Evolutionary conservation across 2,888 invertebrate genomes (phyloP).

Genomic region (Teleogryllus oceanicus): DNA sequence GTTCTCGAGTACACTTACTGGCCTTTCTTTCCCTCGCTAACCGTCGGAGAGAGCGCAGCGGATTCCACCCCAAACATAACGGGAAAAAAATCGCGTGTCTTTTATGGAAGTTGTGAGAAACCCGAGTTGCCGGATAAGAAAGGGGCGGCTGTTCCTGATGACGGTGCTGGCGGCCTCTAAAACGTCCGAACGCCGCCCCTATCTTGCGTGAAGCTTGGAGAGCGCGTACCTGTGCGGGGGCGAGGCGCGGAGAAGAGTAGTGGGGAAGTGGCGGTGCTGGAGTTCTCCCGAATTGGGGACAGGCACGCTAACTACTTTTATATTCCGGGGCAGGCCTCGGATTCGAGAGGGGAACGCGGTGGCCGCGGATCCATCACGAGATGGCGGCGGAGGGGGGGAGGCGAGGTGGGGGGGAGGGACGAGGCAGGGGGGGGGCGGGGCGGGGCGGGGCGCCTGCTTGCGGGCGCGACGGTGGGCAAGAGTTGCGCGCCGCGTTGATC

Average conservation of each 20-base stretch:
- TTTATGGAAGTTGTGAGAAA: conserved; percentile 18
- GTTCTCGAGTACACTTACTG: too few relatives aligned
- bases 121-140: conserved; percentile 7
- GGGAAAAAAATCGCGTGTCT: conserved; percentile 8
- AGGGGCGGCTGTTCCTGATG: neutral
- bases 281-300: conserved; percentile 1
- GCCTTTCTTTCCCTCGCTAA: too few relatives aligned
- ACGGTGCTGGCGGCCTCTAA: neutral
- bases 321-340: neutral
- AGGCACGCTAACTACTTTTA: conserved; percentile 18
- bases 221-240: neutral
- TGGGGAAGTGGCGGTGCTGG: neutral
- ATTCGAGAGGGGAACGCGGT: neutral
- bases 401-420: too few relatives aligned
- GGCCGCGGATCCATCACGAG: neutral
- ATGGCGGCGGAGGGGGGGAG: neutral
- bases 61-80: neutral
- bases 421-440: too few relatives aligned
- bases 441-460: too few relatives aligned
- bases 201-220: neutral
- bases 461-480: too few relatives aligned
- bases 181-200: neutral
- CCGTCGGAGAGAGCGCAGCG: too few relatives aligned
- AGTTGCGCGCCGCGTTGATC: too few relatives aligned
- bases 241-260: neutral